Base-by-base conservation (phyloP, 1,140 invertebrate genomes). In the Zaprionus tsacasi region DNA sequence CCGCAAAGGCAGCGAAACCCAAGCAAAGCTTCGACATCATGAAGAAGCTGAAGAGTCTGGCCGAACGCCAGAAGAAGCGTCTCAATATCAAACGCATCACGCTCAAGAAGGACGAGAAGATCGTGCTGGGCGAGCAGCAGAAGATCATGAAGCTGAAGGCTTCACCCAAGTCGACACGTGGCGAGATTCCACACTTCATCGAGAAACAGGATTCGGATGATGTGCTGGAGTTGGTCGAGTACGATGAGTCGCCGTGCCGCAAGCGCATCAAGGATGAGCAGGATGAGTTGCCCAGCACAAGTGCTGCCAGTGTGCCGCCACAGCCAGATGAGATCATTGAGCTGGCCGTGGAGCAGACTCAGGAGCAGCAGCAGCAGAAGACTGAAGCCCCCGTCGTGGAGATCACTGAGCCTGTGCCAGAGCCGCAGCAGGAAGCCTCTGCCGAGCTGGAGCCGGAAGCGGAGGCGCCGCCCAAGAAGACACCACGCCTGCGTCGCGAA, bases 41-140 rank as follows among this genome's bases (percentile, higher is more conserved):
- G 69, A 94, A 94, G 82, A 95, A 95, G 92, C 93, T 95, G 8
- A 95, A 94, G 91, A 93, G 94, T 58, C 93, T 94, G 89, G 94
- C 94, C 21, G 94, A 94, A 71, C 94, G 94, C 88, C 94, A 94
- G 61, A 93, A 94, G 73, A 93, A 94, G 57, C 93, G 93, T 68
- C 81, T 68, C 74, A 93, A 93, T 66, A 93, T 92, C 72, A 94
- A 94, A 76, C 94, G 94, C 65, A 93, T 93, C 36, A 93, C 93
- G 13, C 60, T 93, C n/a, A 87, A 88, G n/a, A 91, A 82, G 64
- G 88, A 92, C 33, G 91, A 92, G 25, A 82, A 92, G 45, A 92
- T 92, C 35, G 85, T 91, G 5, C 64, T 92, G 2, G 78, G 81
- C 6, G 92, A 92, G 72, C 79, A 92, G 76, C 79, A 89, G 12